phyloP scores from a whole-genome alignment of 2,797 vertebrate species.

The Dermochelys coriacea region DNA sequence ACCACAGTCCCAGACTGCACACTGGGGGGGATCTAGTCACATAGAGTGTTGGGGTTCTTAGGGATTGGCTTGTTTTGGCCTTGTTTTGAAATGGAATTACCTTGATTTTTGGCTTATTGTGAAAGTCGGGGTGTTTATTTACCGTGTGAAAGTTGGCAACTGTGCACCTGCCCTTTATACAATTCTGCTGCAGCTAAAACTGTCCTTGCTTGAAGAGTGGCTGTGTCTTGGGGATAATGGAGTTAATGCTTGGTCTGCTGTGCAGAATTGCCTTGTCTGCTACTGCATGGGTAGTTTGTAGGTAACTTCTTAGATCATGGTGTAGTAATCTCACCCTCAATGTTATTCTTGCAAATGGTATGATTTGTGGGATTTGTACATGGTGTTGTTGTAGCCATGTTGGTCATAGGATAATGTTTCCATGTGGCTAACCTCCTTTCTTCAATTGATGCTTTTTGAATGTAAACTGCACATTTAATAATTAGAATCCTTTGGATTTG shows the following conservation, averaged over 20 bases:
- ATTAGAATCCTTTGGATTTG: constrained; percentile 44
- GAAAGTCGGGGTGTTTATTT: too few species aligned
- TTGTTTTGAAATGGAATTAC: too few species aligned
- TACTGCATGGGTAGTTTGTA: neutral
- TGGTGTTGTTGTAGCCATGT: too few species aligned
- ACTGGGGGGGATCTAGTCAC: too few species aligned
- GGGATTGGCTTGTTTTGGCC: too few species aligned
- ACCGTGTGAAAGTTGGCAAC: too few species aligned
- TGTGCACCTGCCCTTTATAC: neutral
- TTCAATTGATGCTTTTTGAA: constrained; percentile 1
- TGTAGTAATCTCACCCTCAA: neutral
- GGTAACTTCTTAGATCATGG: constrained; percentile 7
- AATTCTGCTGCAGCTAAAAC: rapidly evolving
- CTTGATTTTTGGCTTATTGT: too few species aligned
- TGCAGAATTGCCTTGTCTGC: constrained; percentile 9
- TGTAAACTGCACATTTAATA: constrained; percentile 47
- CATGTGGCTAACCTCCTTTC: neutral
- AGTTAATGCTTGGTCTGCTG: constrained; percentile 17
- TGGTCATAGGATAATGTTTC: neutral
- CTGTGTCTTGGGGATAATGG: neutral
- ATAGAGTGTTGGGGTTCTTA: too few species aligned
- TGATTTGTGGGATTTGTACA: neutral
- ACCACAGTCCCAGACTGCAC: too few species aligned
- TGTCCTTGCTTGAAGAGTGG: neutral
- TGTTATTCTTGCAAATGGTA: neutral